Evolutionary conservation across 2,888 invertebrate genomes (phyloP).

Genomic region (Chrysotoxum bicinctum): DNA sequence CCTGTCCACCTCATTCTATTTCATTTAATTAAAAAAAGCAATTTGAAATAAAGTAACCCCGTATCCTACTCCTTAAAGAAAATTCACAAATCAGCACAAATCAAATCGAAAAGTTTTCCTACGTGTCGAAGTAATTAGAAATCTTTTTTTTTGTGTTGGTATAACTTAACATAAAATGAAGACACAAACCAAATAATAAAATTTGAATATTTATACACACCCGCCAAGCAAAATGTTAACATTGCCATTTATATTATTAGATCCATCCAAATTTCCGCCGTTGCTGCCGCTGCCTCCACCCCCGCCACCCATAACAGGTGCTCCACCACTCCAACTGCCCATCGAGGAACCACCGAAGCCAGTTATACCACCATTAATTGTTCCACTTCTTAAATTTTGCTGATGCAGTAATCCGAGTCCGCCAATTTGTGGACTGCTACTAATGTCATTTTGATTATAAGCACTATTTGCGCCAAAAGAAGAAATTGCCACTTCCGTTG

Average conservation of each 20-base stretch:
- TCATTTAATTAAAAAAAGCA: too few relatives aligned
- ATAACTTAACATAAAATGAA: constrained; percentile 2
- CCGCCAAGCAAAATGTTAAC: constrained; percentile 90
- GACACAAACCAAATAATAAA: constrained; percentile 16
- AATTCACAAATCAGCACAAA: not conserved
- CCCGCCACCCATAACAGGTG: constrained; percentile 74
- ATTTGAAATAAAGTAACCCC: too few relatives aligned
- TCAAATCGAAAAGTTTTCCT: not conserved
- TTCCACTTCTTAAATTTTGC: constrained; percentile 76
- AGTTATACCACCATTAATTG: constrained; percentile 67
- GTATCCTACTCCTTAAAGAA: too few relatives aligned
- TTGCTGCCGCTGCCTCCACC: constrained; percentile 62
- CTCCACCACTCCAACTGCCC: constrained; percentile 74
- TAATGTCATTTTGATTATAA: constrained; percentile 80
- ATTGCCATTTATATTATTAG: constrained; percentile 83
- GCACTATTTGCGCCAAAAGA: constrained; percentile 48
- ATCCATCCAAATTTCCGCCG: constrained; percentile 74
- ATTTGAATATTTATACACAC: constrained; percentile 82
- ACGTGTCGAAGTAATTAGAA: not conserved
- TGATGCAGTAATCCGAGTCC: constrained; percentile 79
- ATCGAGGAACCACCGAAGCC: constrained; percentile 56
- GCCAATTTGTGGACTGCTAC: constrained; percentile 81
- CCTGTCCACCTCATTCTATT: too few relatives aligned
- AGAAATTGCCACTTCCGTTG: constrained; percentile 37
- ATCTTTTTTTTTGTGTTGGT: not conserved